Conservation (phyloP, 2,797 vertebrate genomes). For the Selene dorsalis region DNA sequence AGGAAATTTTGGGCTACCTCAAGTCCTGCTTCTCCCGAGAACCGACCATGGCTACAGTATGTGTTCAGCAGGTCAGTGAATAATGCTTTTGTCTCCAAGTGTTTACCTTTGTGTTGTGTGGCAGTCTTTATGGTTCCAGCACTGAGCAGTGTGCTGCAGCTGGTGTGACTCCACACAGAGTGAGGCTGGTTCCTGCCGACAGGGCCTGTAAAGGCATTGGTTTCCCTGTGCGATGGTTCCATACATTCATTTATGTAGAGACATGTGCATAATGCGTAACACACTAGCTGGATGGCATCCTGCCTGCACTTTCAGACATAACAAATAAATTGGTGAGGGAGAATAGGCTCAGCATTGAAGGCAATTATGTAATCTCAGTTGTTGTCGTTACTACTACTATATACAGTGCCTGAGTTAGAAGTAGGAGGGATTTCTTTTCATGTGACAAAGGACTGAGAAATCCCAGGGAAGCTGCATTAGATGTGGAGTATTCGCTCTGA, state of each 20-base stretch:
- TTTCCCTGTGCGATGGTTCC: constrained; percentile 83
- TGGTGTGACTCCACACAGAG: constrained; percentile 71
- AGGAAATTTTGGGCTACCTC: constrained; percentile 96
- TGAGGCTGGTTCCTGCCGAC: constrained; percentile 82
- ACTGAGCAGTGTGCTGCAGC: constrained; percentile 77
- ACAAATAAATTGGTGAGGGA: neutral
- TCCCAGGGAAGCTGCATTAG: no score
- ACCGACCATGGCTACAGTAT: constrained; percentile 95
- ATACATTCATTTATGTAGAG: constrained; percentile 61
- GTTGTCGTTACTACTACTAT: no score
- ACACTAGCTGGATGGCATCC: neutral
- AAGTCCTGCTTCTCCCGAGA: constrained; percentile 97
- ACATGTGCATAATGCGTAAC: neutral
- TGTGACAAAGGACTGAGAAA: no score
- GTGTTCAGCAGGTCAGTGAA: constrained; percentile 94
- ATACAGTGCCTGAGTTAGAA: neutral
- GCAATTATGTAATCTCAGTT: no score
- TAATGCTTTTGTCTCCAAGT: neutral
- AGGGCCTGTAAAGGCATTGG: constrained; percentile 78
- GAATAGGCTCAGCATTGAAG: neutral
- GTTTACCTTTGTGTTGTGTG: constrained; percentile 53
- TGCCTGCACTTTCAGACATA: neutral
- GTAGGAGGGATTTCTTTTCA: neutral
- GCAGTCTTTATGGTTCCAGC: constrained; percentile 69
- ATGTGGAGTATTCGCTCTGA: neutral